Conservation (phyloP, 2,113 vertebrate species). For the Syngnathus floridae region DNA sequence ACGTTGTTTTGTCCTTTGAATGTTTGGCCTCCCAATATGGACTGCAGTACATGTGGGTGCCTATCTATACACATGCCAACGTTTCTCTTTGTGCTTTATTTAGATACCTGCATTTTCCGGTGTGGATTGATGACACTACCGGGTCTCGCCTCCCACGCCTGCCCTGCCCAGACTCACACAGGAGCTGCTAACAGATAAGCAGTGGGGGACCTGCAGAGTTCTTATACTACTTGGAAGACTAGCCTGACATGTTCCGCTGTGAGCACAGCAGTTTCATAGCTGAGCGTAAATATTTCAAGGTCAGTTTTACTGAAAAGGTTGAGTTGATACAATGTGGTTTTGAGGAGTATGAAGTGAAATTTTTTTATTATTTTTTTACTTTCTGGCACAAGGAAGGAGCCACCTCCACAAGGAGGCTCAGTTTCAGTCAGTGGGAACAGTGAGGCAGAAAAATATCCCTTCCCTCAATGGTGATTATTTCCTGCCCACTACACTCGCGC, state of each 20-base stretch:
- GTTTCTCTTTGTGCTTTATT: conserved; percentile 46
- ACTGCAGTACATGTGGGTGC: conserved; percentile 16
- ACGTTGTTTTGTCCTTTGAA: conserved; percentile 7
- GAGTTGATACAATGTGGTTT: too few species aligned
- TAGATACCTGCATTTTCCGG: conserved; percentile 45
- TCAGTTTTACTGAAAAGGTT: conserved; percentile 15
- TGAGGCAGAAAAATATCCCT: conserved; percentile 42
- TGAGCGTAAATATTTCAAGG: conserved; percentile 35
- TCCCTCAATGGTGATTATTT: conserved; percentile 37
- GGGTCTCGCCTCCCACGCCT: conserved; percentile 43
- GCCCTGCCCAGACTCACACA: conserved; percentile 53
- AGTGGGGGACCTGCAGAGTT: conserved; percentile 32
- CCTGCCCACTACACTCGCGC: conserved; percentile 7
- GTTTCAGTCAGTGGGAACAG: conserved; percentile 53
- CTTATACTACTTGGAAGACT: conserved; percentile 20
- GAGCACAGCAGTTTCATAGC: conserved; percentile 12
- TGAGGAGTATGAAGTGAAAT: neutral
- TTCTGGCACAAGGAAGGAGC: conserved; percentile 30
- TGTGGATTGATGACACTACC: conserved; percentile 50
- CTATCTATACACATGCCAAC: conserved; percentile 39
- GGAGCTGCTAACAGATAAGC: conserved; percentile 53
- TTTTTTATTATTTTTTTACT: conserved; percentile 21
- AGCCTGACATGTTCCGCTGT: conserved; percentile 27
- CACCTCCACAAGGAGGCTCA: conserved; percentile 35
- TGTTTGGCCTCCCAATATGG: conserved; percentile 2